Percentiles rank a stretch among this genome's conserved stretches.
Evolutionary conservation across 2,797 vertebrate genomes (phyloP).

Genomic region (Valencia hispanica): DNA sequence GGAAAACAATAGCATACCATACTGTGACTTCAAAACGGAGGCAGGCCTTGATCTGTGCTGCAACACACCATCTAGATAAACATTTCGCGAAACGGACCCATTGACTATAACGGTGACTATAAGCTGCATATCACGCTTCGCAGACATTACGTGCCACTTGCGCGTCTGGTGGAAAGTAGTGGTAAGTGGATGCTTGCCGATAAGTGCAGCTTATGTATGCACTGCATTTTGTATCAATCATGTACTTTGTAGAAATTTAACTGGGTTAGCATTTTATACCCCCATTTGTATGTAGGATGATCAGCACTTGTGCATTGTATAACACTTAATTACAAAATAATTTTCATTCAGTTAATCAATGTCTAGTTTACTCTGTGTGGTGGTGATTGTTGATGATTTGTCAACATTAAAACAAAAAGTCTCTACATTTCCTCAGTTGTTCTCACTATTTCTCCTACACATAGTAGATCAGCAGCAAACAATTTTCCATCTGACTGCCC

Average conservation of each 20-base stretch:
- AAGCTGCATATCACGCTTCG: too few species aligned
- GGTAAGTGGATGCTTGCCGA: too few species aligned
- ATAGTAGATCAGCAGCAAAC: slow-evolving; percentile 39
- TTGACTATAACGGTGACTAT: too few species aligned
- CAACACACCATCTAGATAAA: too few species aligned
- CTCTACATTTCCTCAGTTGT: slow-evolving; percentile 21
- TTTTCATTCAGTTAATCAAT: background rate
- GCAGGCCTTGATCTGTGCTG: too few species aligned
- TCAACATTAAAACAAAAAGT: slow-evolving; percentile 42
- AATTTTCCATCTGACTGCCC: slow-evolving; percentile 66
- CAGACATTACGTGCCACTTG: too few species aligned
- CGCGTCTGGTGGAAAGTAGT: too few species aligned
- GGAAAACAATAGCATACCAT: too few species aligned
- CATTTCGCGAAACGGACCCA: too few species aligned
- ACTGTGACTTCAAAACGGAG: too few species aligned
- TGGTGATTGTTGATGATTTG: slow-evolving; percentile 51
- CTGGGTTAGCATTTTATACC: background rate
- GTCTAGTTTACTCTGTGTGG: slow-evolving; percentile 10
- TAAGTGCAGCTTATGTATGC: too few species aligned
- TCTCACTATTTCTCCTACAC: slow-evolving; percentile 37
- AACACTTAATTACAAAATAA: background rate
- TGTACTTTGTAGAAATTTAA: background rate
- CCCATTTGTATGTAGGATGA: background rate
- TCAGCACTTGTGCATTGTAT: background rate
- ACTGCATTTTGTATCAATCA: background rate